Conservation (phyloP, 2,797 vertebrate species). For the Acipenser ruthenus region DNA sequence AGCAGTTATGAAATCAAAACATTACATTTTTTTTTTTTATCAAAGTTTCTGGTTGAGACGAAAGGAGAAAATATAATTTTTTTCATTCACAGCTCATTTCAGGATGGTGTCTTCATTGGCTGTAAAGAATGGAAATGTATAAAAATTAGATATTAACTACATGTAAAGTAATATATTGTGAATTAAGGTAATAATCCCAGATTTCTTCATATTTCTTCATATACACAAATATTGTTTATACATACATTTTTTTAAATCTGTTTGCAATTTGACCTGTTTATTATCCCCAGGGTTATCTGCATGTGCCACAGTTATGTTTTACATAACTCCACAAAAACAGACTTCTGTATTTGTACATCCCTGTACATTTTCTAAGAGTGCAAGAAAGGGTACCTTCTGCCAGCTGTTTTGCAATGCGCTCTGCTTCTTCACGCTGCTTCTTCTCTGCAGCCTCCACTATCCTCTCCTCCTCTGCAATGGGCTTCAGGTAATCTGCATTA, state of each 20-base stretch:
- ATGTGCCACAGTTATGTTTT: too few relatives aligned
- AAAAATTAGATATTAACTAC: conserved; percentile 5
- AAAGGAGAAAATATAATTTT: background rate
- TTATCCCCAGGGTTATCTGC: too few relatives aligned
- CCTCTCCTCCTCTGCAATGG: conserved; percentile 78
- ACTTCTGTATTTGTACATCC: too few relatives aligned
- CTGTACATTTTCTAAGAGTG: too few relatives aligned
- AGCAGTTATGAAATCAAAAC: background rate
- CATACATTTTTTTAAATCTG: too few relatives aligned
- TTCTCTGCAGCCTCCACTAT: conserved; percentile 81
- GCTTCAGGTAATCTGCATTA: conserved; percentile 74
- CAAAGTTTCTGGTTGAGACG: background rate
- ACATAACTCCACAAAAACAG: too few relatives aligned
- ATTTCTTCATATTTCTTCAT: background rate
- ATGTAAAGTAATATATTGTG: background rate
- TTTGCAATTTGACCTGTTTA: too few relatives aligned
- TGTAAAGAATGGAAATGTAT: conserved; percentile 38
- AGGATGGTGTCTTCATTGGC: conserved; percentile 65
- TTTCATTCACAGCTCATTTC: conserved; percentile 40
- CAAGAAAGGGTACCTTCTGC: conserved; percentile 66
- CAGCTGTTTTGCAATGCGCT: conserved; percentile 73
- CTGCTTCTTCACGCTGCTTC: conserved; percentile 70
- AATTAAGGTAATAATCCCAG: background rate
- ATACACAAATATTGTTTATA: too few relatives aligned
- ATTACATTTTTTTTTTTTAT: conserved; percentile 16